Conservation (phyloP, 1,140 invertebrate genomes). For the Magallana gigas region DNA sequence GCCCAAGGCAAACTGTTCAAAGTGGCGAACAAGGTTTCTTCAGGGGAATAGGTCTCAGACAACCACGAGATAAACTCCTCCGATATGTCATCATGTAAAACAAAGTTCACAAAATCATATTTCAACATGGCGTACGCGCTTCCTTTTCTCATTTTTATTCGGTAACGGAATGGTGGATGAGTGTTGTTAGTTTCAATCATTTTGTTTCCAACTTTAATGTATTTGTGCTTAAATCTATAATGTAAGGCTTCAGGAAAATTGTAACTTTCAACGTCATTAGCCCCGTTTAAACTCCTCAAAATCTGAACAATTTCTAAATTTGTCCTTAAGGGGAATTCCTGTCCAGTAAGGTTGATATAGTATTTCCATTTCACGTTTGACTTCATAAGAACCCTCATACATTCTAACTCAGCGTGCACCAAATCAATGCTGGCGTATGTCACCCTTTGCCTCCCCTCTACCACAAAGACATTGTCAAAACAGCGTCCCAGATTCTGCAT, state of each 20-base stretch:
- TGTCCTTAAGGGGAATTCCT: slow-evolving; percentile 74
- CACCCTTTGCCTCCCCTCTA: slow-evolving; percentile 55
- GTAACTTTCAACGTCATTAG: slow-evolving; percentile 69
- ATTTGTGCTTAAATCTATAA: slow-evolving; percentile 51
- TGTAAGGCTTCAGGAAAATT: slow-evolving; percentile 45
- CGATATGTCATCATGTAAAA: slow-evolving; percentile 59
- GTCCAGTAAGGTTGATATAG: slow-evolving; percentile 74
- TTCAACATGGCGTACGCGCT: slow-evolving; percentile 64
- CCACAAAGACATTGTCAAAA: slow-evolving; percentile 68
- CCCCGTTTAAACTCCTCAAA: slow-evolving; percentile 63
- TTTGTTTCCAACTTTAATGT: slow-evolving; percentile 37
- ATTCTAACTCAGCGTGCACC: slow-evolving; percentile 65
- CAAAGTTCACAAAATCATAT: slow-evolving; percentile 63
- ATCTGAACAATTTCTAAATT: slow-evolving; percentile 73
- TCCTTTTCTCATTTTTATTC: slow-evolving; percentile 62
- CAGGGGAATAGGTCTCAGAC: slow-evolving; percentile 61
- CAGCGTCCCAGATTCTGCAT: slow-evolving; percentile 66
- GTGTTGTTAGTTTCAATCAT: slow-evolving; percentile 45
- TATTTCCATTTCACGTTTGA: slow-evolving; percentile 69
- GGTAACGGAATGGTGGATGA: slow-evolving; percentile 50
- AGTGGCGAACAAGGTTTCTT: slow-evolving; percentile 66
- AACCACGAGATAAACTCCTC: slow-evolving; percentile 58
- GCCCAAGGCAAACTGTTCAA: slow-evolving; percentile 60
- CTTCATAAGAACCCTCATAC: slow-evolving; percentile 59
- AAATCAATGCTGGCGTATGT: slow-evolving; percentile 61